These are phyloP conservation scores for Leptestheria dahalacensis DNA, from an alignment of 1,140 invertebrate genomes.

Conservation along the genomic window DNA sequence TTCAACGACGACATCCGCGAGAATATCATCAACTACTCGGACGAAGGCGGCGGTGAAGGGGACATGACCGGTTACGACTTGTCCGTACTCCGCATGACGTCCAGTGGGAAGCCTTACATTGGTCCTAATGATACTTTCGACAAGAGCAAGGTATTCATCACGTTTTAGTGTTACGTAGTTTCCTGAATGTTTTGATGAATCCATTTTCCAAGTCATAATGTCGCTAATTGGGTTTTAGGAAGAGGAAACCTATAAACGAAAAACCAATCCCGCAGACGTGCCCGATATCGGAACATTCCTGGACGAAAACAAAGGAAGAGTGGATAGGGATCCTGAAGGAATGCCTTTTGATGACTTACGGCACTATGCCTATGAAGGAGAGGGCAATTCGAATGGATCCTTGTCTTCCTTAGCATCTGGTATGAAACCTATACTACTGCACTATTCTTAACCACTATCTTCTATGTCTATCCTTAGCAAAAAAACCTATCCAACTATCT, in stretches of 20 bases:
- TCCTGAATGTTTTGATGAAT: background rate
- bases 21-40: constrained; percentile 93
- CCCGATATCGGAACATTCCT: constrained; percentile 76
- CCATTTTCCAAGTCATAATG: background rate
- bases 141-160: constrained; percentile 2
- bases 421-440: constrained; percentile 34
- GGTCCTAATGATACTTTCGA: constrained; percentile 16
- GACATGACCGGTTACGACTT: constrained; percentile 85
- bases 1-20: constrained; percentile 86
- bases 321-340: constrained; percentile 75
- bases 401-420: constrained; percentile 82
- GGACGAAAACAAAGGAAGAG: constrained; percentile 69
- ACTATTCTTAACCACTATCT: background rate
- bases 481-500: no score
- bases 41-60: constrained; percentile 89
- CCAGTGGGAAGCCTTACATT: constrained; percentile 36
- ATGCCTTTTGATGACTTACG: constrained; percentile 87
- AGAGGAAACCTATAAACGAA: constrained; percentile 7
- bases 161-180: background rate
- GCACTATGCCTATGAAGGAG: constrained; percentile 94
- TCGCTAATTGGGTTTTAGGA: background rate
- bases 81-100: constrained; percentile 60
- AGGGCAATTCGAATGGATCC: constrained; percentile 81
- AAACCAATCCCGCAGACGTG: constrained; percentile 6
- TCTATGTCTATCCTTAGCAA: background rate